Conservation (phyloP, 2,888 invertebrate genomes). For the Andrena bucephala region DNA sequence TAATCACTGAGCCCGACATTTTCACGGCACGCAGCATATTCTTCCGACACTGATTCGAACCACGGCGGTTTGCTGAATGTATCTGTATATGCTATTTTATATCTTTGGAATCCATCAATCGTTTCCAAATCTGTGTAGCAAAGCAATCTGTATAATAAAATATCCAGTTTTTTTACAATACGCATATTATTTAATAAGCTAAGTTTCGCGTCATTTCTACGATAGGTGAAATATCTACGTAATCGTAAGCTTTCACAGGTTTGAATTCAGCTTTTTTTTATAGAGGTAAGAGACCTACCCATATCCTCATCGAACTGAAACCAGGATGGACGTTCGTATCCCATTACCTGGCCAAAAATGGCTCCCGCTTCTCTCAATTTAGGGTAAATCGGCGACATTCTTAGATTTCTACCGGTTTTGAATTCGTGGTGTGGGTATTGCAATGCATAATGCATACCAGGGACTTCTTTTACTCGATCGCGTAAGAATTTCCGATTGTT, state of each 20-base stretch:
- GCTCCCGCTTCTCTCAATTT: slow-evolving; percentile 96
- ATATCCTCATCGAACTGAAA: slow-evolving; percentile 88
- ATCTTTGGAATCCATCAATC: slow-evolving; percentile 64
- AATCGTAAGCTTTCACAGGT: slow-evolving; percentile 1
- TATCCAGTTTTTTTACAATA: slow-evolving; percentile 22
- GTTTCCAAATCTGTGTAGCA: slow-evolving; percentile 65
- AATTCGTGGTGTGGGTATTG: slow-evolving; percentile 95
- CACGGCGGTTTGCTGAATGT: slow-evolving; percentile 97
- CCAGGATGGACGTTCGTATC: slow-evolving; percentile 97
- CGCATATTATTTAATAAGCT: not conserved
- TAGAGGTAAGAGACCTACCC: slow-evolving; percentile 77
- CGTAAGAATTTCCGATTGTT: slow-evolving; percentile 97
- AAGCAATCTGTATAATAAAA: slow-evolving; percentile 53
- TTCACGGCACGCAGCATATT: slow-evolving; percentile 97
- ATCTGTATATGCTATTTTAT: slow-evolving; percentile 91
- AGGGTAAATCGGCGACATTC: slow-evolving; percentile 98
- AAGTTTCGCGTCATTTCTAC: not conserved
- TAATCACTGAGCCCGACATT: slow-evolving; percentile 97
- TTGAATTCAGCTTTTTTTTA: not conserved
- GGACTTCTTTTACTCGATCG: slow-evolving; percentile 96
- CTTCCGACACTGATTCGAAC: slow-evolving; percentile 94
- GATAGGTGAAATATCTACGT: not conserved
- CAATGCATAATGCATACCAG: slow-evolving; percentile 93
- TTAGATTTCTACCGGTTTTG: slow-evolving; percentile 93
- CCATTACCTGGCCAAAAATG: slow-evolving; percentile 98